Conservation (phyloP, 1,140 invertebrate species). For the Ostrea denselamellosa region DNA sequence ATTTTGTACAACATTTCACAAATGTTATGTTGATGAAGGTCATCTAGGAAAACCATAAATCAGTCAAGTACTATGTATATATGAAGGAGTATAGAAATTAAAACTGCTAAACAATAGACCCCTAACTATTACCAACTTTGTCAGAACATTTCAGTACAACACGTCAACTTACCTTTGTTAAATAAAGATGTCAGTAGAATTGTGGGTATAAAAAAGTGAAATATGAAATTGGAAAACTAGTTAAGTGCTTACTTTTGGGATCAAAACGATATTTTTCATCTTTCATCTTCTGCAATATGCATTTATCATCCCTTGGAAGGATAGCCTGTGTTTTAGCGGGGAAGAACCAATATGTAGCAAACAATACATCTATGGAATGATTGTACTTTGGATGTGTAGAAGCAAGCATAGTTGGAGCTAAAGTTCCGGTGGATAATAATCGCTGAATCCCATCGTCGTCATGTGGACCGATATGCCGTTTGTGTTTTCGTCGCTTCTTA, state of each 20-base stretch:
- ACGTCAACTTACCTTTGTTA: too few species aligned
- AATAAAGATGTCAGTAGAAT: too few species aligned
- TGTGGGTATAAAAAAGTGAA: background rate
- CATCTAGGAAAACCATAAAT: too few species aligned
- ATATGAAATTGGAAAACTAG: background rate
- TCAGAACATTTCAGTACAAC: too few species aligned
- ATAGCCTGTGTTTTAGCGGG: slow-evolving; percentile 79
- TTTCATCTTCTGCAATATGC: slow-evolving; percentile 77
- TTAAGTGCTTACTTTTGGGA: slow-evolving; percentile 71
- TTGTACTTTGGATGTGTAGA: slow-evolving; percentile 69
- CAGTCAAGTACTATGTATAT: too few species aligned
- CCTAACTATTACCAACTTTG: too few species aligned
- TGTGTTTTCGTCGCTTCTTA: slow-evolving; percentile 42
- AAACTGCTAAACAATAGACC: too few species aligned
- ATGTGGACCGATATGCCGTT: slow-evolving; percentile 80
- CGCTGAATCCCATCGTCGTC: slow-evolving; percentile 79
- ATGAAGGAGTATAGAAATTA: too few species aligned
- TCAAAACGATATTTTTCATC: slow-evolving; percentile 78
- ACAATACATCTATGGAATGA: slow-evolving; percentile 80
- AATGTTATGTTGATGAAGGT: too few species aligned
- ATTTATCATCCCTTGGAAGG: slow-evolving; percentile 78
- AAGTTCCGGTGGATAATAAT: slow-evolving; percentile 79
- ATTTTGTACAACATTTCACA: too few species aligned
- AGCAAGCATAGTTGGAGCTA: slow-evolving; percentile 77
- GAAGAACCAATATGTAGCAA: slow-evolving; percentile 82